Conservation (phyloP, 2,888 invertebrate genomes). For the Latrodectus hesperus region DNA sequence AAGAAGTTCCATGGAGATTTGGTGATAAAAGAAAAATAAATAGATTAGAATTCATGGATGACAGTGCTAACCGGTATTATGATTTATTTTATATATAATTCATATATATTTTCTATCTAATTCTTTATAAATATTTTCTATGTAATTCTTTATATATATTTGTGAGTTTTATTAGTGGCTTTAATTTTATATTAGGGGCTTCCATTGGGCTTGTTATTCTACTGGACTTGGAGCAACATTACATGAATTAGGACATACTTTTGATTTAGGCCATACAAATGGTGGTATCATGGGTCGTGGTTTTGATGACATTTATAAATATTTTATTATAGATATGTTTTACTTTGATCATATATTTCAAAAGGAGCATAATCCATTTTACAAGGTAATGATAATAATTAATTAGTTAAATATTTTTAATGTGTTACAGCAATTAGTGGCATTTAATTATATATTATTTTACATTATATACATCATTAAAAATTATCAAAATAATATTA, state of each 20-base stretch:
- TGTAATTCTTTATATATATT: not conserved
- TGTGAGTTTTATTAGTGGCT: conserved; percentile 1
- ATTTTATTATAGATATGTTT: conserved; percentile 77
- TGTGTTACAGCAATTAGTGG: no score
- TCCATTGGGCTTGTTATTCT: conserved; percentile 89
- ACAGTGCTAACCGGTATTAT: conserved; percentile 86
- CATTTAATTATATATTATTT: no score
- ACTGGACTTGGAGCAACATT: conserved; percentile 92
- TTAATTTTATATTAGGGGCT: conserved; percentile 79
- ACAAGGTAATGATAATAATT: conserved; percentile 26
- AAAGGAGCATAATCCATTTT: conserved; percentile 50
- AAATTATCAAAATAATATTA: no score
- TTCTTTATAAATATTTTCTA: not conserved
- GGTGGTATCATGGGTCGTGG: conserved; percentile 95
- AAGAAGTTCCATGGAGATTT: conserved; percentile 82
- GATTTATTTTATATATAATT: not conserved
- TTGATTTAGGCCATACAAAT: conserved; percentile 92
- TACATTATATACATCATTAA: no score
- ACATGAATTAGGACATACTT: conserved; percentile 95
- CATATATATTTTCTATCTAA: not conserved
- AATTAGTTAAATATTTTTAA: no score
- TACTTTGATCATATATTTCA: conserved; percentile 49
- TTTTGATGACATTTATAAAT: conserved; percentile 87
- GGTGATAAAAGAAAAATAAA: conserved; percentile 82
- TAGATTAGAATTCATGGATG: conserved; percentile 86